Evolutionary conservation across 1,140 invertebrate species (phyloP), one percentile per base, ranked within the genome.

Genomic region (Drosophila subobscura): DNA sequence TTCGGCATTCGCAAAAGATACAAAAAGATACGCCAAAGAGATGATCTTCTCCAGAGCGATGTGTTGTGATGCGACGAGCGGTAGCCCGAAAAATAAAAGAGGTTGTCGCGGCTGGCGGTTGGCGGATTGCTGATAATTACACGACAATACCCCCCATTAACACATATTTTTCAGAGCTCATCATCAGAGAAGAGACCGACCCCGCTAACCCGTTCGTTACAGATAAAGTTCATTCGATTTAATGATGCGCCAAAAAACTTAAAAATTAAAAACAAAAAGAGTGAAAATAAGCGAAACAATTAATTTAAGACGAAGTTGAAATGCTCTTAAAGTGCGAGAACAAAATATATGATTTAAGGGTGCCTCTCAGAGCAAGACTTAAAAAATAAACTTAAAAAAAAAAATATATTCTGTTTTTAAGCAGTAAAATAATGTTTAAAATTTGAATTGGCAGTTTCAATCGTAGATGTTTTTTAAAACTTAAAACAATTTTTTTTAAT

Each of bases 131-230:
- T 85, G 81, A 88, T 86, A 86, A 86, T 86, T 86, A 86, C 78
- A 86, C 81, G 83, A 86, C 83, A 86, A 86, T 86, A 88, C 81
- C 81, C 81, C 83, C 81, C 81, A 86, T 86, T 86, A 86, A 86
- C 81, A 86, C 81, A 86, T 86, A 81, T 86, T 88, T 83, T 77
- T 77, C 76, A 70, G 50, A 66, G 68, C 79, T 75, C 75, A 75
- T 37, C 71, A 80, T 77, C 83, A 16, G 61, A 63, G 46, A 71
- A 60, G 33, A 22, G 42, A 16, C 54, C 37, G 56, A 51, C 53
- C 29, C 40, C 23, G 51, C 14, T 41, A 23, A 58, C 22, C 52
- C 37, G 33, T 47, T 57, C 68, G 73, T 80, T 80, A 85, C 81
- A 85, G 80, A 85, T 85, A 88, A 81, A 88, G 81, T 86, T 86